These are phyloP conservation scores for Lutraria rhynchaena DNA, from an alignment of 1,140 invertebrate genomes.

Conservation along the genomic window DNA sequence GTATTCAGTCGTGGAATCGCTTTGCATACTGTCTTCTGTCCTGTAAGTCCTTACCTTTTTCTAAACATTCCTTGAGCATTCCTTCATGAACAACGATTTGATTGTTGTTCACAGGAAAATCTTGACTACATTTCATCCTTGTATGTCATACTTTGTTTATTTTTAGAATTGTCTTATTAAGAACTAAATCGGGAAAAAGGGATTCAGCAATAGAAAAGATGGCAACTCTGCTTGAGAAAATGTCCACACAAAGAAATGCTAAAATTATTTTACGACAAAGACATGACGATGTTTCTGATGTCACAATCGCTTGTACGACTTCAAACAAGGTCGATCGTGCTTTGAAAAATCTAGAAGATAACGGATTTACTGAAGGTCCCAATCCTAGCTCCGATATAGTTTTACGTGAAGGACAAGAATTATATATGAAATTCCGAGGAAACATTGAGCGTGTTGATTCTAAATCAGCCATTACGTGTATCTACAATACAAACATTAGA, in stretches of 20 bases:
- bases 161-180: conserved; percentile 62
- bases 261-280: conserved; percentile 66
- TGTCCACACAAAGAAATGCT: conserved; percentile 52
- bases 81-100: too few species aligned
- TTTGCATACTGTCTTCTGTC: too few species aligned
- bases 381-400: conserved; percentile 60
- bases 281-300: conserved; percentile 59
- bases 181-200: conserved; percentile 55
- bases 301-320: conserved; percentile 61
- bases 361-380: conserved; percentile 69
- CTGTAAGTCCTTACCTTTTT: too few species aligned
- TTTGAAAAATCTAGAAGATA: conserved; percentile 63
- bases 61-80: too few species aligned
- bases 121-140: not conserved
- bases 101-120: too few species aligned
- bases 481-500: conserved; percentile 63
- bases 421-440: conserved; percentile 70
- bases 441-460: conserved; percentile 60
- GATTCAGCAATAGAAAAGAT: conserved; percentile 57
- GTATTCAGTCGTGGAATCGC: too few species aligned
- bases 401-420: conserved; percentile 68
- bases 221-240: conserved; percentile 50
- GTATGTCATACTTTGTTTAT: not conserved
- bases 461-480: conserved; percentile 31
- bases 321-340: conserved; percentile 42